Evolutionary conservation across 2,113 vertebrate species (phyloP), one percentile per base, ranked within the genome.

Genomic region (Pimephales promelas): DNA sequence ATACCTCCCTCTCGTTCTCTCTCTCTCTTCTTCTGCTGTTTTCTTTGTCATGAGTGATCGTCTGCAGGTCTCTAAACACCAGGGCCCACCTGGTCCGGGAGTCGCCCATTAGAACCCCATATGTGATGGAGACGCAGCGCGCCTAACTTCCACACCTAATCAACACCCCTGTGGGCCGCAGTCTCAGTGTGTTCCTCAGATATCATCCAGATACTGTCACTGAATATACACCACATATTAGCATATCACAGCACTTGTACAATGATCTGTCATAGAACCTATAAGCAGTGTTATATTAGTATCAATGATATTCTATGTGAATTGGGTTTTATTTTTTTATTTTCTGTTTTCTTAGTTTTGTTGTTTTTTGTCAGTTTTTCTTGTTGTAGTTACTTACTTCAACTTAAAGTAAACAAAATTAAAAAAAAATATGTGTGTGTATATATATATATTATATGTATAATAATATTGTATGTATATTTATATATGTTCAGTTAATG

Each of bases 11-110:
- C 68, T 76, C 71, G 22, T n/a, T 81, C 61, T 31, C 24, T 85
- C 68, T 80, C 71, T 47, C 49, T 83, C 61, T 73, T 70, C 61
- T 83, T 40, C 77, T 85, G 79, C 72, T 74, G 43, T 79, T 85
- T 83, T 82, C 77, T 88, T 85, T 85, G 83, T 88, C 87, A 85
- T 85, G 83, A 88, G 62, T 88, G 87, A 88, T 88, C 76, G 82
- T 86, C 83, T 85, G 76, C 70, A 73, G 85, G 87, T 88, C 83
- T 88, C 87, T 84, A 76, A 88, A 81, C 87, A 81, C 85, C 83
- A 26, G 76, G 70, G 87, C 83, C 87, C 87, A 88, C 87, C 87
- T 88, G 87, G 85, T 81, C 80, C 49, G 82, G 85, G 84, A 86
- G 83, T 83, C 83, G 68, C 79, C 79, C 87, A 86, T 86, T 82